Conservation (phyloP, 2,113 vertebrate genomes). For the Tachysurus vachellii region DNA sequence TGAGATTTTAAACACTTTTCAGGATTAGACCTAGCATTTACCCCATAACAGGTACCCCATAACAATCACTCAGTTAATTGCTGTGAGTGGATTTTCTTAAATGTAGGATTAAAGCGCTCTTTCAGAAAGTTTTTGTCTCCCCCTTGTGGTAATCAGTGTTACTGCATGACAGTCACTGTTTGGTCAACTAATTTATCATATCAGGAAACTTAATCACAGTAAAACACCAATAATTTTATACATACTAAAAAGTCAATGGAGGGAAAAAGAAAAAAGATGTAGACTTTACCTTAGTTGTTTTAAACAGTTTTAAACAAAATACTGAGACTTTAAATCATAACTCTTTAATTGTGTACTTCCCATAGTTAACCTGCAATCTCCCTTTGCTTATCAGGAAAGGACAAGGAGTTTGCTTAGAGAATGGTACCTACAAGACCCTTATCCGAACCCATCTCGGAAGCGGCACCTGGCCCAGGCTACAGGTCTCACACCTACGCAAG, state of each 20-base stretch:
- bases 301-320: conserved; percentile 25
- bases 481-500: conserved; percentile 78
- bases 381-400: conserved; percentile 67
- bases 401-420: conserved; percentile 78
- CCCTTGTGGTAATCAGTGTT: conserved; percentile 2
- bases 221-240: conserved; percentile 50
- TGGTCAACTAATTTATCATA: neutral
- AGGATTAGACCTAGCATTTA: neutral
- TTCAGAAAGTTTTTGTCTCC: neutral
- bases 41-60: neutral
- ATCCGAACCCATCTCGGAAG: conserved; percentile 79
- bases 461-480: conserved; percentile 79
- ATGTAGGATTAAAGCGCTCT: neutral
- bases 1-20: neutral
- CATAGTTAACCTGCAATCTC: neutral
- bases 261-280: neutral
- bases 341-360: no score
- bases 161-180: neutral
- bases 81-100: neutral
- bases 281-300: neutral
- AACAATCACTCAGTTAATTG: neutral
- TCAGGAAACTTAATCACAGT: no score
- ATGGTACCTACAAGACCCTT: conserved; percentile 81
- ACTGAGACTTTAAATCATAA: neutral
- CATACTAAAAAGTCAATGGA: conserved; percentile 34